These are phyloP conservation scores for Synanthedon andrenaeformis DNA, from an alignment of 2,888 invertebrate genomes.

Conservation along the genomic window DNA sequence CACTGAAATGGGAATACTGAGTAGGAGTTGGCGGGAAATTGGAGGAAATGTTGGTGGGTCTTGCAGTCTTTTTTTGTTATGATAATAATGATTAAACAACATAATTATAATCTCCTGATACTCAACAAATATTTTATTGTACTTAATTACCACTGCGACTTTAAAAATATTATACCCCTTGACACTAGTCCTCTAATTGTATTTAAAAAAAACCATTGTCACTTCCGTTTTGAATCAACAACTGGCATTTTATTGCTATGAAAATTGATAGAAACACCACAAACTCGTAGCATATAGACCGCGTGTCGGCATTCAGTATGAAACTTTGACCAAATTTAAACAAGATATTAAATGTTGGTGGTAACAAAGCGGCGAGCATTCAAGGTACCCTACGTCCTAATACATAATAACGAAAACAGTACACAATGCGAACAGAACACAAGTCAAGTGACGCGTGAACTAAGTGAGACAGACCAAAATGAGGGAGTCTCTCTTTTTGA, in stretches of 20 bases:
- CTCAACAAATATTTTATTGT: too few species aligned
- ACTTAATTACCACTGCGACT: too few species aligned
- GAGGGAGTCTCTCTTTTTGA: too few species aligned
- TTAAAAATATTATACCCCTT: neutral
- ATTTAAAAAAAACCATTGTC: neutral
- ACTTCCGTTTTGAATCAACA: neutral
- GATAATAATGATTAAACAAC: too few species aligned
- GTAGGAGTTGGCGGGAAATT: too few species aligned
- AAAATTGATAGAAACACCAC: slow-evolving; percentile 32
- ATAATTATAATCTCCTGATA: too few species aligned
- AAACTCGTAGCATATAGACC: slow-evolving; percentile 24
- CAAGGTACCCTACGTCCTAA: slow-evolving; percentile 38
- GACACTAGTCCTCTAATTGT: neutral
- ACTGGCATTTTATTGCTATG: slow-evolving; percentile 28
- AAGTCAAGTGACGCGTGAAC: neutral
- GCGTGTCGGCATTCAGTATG: slow-evolving; percentile 25
- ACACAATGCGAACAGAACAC: slow-evolving; percentile 33
- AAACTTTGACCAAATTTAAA: slow-evolving; percentile 25
- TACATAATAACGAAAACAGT: slow-evolving; percentile 61
- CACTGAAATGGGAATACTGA: too few species aligned
- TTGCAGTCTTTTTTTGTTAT: too few species aligned
- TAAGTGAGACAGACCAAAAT: neutral
- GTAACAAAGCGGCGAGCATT: slow-evolving; percentile 34
- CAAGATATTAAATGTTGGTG: slow-evolving; percentile 23
- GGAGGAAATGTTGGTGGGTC: too few species aligned